phyloP scores from a whole-genome alignment of 2,797 vertebrate genomes.

The Microctenopoma lineatum region DNA sequence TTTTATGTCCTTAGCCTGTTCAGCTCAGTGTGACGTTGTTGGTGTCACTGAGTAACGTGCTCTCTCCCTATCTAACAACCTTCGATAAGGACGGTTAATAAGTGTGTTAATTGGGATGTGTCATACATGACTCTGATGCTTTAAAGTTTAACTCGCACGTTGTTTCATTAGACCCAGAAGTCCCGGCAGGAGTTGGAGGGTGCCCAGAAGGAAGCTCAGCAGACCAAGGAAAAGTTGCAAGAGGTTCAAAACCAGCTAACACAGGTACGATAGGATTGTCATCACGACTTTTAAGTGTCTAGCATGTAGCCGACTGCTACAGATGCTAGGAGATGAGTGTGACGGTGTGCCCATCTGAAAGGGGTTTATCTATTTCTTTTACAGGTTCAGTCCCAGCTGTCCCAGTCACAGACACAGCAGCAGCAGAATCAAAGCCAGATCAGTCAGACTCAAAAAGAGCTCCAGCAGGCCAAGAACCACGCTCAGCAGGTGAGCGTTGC shows the following conservation, averaged over 20 bases:
- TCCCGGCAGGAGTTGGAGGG: constrained; percentile 68
- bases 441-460: constrained; percentile 73
- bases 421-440: constrained; percentile 76
- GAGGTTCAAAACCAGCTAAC: constrained; percentile 72
- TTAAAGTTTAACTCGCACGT: not conserved
- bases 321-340: too few species aligned
- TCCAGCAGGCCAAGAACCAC: constrained; percentile 72
- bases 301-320: too few species aligned
- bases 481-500: constrained; percentile 61
- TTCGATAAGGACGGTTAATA: not conserved
- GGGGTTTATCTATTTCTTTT: constrained; percentile 4
- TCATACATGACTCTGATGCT: not conserved
- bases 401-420: constrained; percentile 69
- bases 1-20: too few species aligned
- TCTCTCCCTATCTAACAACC: not conserved
- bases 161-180: constrained; percentile 84
- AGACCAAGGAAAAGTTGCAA: constrained; percentile 70
- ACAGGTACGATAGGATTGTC: constrained; percentile 64
- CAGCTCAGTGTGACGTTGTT: too few species aligned
- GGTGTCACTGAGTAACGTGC: not conserved
- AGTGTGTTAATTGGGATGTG: not conserved
- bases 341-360: too few species aligned
- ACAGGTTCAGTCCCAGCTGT: constrained; percentile 72
- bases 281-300: constrained; percentile 47
- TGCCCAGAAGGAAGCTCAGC: constrained; percentile 71